Percentiles rank a stretch among this genome's conserved stretches.
Conservation (phyloP, 2,797 vertebrate genomes). For the Pseudomugil gertrudae region DNA sequence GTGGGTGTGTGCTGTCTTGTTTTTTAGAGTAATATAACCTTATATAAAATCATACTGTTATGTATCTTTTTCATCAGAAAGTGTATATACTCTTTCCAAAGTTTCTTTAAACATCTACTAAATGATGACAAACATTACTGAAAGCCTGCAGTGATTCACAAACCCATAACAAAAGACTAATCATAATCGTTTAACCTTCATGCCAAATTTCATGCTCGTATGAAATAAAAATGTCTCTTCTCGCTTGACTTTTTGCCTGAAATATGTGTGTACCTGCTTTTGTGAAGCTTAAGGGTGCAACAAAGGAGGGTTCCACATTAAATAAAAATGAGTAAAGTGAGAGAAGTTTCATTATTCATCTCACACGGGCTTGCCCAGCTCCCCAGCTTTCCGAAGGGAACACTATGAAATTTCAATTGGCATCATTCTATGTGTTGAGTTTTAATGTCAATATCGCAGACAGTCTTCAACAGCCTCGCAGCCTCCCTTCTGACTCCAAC, state of each 20-base stretch:
- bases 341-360: slow-evolving; percentile 85
- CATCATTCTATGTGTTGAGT: slow-evolving; percentile 86
- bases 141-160: slow-evolving; percentile 51
- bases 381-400: slow-evolving; percentile 80
- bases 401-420: slow-evolving; percentile 86
- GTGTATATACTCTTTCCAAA: slow-evolving; percentile 23
- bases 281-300: slow-evolving; percentile 71
- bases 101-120: slow-evolving; percentile 30
- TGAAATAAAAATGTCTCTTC: slow-evolving; percentile 56
- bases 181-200: slow-evolving; percentile 76
- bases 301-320: slow-evolving; percentile 82
- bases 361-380: slow-evolving; percentile 81
- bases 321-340: slow-evolving; percentile 82
- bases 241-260: slow-evolving; percentile 72
- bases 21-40: too few relatives aligned
- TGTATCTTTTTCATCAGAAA: neutral
- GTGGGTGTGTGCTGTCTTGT: too few relatives aligned
- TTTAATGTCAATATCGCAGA: slow-evolving; percentile 87
- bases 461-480: slow-evolving; percentile 78
- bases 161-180: slow-evolving; percentile 56
- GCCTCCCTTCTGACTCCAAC: slow-evolving; percentile 83
- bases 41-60: too few relatives aligned
- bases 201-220: slow-evolving; percentile 51
- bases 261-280: slow-evolving; percentile 61
- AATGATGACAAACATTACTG: slow-evolving; percentile 49